Evolutionary conservation across 2,113 vertebrate species (phyloP).

Genomic region (Stomatorhinus ivindoensis): DNA sequence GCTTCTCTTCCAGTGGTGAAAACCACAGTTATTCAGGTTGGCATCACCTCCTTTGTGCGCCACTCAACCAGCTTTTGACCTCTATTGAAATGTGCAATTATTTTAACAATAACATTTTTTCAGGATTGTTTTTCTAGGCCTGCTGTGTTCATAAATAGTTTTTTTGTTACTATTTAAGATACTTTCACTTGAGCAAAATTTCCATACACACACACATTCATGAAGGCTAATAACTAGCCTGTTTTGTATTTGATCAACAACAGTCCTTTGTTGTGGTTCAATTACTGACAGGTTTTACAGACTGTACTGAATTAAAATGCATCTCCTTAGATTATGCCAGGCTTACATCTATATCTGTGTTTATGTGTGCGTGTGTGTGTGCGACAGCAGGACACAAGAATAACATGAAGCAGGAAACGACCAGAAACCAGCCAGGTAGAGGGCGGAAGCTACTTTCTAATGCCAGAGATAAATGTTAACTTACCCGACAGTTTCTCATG

Average conservation of each 20-base stretch:
- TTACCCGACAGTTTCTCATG: too few species aligned
- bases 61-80: neutral
- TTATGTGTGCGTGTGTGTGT: too few species aligned
- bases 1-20: neutral
- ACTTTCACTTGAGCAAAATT: neutral
- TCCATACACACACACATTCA: neutral
- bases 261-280: neutral
- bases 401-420: too few species aligned
- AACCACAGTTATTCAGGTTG: neutral
- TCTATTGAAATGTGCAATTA: neutral
- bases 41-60: neutral
- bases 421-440: too few species aligned
- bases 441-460: too few species aligned
- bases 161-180: neutral
- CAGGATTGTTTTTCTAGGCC: neutral
- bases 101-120: neutral
- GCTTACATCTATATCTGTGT: neutral
- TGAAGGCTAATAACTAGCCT: neutral
- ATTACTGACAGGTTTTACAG: neutral
- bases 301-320: neutral
- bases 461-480: too few species aligned
- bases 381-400: neutral
- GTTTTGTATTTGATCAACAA: neutral
- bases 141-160: neutral
- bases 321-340: neutral